These are phyloP conservation scores for Drosophila meridionalis DNA, from an alignment of 2,888 invertebrate genomes.

Conservation along the genomic window DNA sequence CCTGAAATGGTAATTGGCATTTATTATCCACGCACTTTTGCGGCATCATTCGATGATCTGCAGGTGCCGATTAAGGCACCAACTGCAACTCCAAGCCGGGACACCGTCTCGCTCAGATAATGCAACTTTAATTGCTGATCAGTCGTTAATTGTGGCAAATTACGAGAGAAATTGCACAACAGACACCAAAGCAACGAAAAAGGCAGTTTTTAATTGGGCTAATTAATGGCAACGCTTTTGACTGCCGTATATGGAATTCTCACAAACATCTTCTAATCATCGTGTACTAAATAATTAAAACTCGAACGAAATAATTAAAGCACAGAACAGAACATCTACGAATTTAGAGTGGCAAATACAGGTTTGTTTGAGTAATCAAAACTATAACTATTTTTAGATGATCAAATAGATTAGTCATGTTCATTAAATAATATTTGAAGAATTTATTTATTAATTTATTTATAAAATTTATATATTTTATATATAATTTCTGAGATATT, in stretches of 20 bases:
- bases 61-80: conserved; percentile 64
- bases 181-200: conserved; percentile 41
- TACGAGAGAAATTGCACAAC: conserved; percentile 66
- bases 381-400: neutral
- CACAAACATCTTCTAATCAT: conserved; percentile 1
- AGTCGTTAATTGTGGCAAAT: conserved; percentile 79
- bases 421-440: no score
- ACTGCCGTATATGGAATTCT: conserved; percentile 35
- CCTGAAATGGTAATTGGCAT: conserved; percentile 42
- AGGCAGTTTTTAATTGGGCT: conserved; percentile 60
- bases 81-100: conserved; percentile 3
- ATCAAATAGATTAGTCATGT: neutral
- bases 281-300: neutral
- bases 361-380: neutral
- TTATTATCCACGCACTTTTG: conserved; percentile 71
- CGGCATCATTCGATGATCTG: conserved; percentile 64
- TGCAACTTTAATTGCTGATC: conserved; percentile 78
- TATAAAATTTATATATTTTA: no score
- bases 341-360: neutral
- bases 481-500: no score
- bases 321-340: neutral
- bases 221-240: conserved; percentile 76
- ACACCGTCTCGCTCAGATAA: conserved; percentile 54
- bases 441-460: no score
- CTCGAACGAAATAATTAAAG: neutral